Evolutionary conservation across 2,113 vertebrate genomes (phyloP).

Genomic region (Triplophysa rosa): DNA sequence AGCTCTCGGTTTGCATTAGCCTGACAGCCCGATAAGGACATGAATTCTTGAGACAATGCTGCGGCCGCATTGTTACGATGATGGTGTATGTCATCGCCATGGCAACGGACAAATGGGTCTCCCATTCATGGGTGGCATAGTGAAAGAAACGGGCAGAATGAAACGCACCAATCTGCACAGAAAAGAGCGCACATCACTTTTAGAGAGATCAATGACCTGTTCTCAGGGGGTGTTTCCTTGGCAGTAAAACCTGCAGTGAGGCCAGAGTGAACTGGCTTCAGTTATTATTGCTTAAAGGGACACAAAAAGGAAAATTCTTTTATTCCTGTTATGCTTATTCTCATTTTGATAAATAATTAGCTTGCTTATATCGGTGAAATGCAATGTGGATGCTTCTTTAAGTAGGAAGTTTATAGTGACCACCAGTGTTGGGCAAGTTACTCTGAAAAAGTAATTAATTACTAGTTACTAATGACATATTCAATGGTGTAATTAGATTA

Average conservation of each 20-base stretch:
- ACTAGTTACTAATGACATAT: too few species aligned
- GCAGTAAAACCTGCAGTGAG: background rate
- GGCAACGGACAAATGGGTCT: conserved; percentile 32
- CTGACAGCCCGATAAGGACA: conserved; percentile 29
- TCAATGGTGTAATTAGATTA: too few species aligned
- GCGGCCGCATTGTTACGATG: conserved; percentile 22
- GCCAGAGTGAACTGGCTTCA: background rate
- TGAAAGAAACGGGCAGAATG: conserved; percentile 8
- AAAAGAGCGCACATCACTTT: conserved; percentile 54
- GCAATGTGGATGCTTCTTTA: too few species aligned
- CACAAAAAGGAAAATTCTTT: conserved; percentile 38
- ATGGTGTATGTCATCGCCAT: conserved; percentile 41
- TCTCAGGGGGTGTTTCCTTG: background rate
- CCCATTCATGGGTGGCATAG: conserved; percentile 36
- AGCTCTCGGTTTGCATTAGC: conserved; percentile 21
- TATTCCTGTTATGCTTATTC: background rate
- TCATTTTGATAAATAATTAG: too few species aligned
- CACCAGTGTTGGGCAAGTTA: too few species aligned
- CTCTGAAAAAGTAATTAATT: too few species aligned
- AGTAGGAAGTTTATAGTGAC: too few species aligned
- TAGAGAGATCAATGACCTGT: conserved; percentile 14
- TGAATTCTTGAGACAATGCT: conserved; percentile 22
- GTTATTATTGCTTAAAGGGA: background rate
- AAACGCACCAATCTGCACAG: conserved; percentile 62
- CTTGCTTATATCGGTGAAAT: too few species aligned